Percentiles rank a stretch among this genome's conserved stretches.
These are phyloP conservation scores for Lithophane semibrunnea DNA, from an alignment of 2,888 invertebrate genomes.

Conservation along the genomic window DNA sequence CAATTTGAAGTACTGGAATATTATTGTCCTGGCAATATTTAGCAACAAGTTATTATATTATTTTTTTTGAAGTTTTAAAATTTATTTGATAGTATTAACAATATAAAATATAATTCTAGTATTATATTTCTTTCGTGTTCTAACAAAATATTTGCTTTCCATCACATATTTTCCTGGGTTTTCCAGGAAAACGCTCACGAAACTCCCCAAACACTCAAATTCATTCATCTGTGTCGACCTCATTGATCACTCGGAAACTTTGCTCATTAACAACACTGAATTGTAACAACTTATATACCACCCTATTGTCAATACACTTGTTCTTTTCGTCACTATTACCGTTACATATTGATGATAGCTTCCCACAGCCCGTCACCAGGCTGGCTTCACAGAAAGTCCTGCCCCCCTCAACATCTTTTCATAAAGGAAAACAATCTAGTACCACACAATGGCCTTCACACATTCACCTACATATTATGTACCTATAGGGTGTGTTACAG, in stretches of 20 bases:
- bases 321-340: not conserved
- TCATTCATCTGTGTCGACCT: not conserved
- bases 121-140: not conserved
- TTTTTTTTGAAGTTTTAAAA: too few relatives aligned
- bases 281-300: not conserved
- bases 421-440: constrained; percentile 29
- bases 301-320: not conserved
- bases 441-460: constrained; percentile 13
- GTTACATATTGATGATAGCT: constrained; percentile 5
- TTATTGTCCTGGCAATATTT: not conserved
- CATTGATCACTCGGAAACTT: not conserved
- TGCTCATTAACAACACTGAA: not conserved
- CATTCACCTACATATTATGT: not conserved
- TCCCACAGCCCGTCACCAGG: not conserved
- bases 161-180: not conserved
- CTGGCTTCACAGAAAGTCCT: constrained; percentile 2
- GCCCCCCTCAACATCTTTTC: not conserved
- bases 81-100: too few relatives aligned
- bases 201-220: not conserved
- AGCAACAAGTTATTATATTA: not conserved
- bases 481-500: not conserved
- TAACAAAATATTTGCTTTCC: not conserved
- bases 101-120: too few relatives aligned
- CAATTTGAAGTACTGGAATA: too few relatives aligned
- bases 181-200: not conserved